Evolutionary conservation across 2,113 vertebrate genomes (phyloP).

Genomic region (Mus spicilegus): DNA sequence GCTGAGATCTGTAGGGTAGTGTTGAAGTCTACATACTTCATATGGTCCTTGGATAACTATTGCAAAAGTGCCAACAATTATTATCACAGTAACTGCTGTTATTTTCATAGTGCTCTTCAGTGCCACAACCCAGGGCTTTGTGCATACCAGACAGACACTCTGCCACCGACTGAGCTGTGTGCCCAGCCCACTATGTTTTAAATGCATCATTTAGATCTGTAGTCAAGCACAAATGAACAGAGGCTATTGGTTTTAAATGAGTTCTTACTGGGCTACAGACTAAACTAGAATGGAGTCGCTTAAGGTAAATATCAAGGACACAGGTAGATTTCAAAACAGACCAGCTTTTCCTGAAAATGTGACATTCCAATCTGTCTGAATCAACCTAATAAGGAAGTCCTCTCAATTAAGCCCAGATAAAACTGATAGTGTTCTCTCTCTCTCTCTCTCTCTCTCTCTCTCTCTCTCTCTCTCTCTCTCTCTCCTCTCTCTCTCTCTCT

Average conservation of each 20-base stretch:
- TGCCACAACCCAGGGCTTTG: not conserved
- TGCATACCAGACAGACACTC: not conserved
- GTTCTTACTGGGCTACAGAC: not conserved
- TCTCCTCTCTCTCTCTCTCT: not conserved
- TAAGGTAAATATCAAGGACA: not conserved
- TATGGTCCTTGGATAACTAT: not conserved
- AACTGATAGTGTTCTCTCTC: not conserved
- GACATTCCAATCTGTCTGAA: not conserved
- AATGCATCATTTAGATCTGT: not conserved
- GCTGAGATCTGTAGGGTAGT: not conserved
- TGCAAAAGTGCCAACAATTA: not conserved
- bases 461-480: no score
- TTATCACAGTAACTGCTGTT: not conserved
- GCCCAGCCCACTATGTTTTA: not conserved
- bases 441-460: not conserved
- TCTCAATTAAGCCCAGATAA: not conserved
- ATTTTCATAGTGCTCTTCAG: not conserved
- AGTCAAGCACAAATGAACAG: not conserved
- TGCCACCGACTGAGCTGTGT: not conserved
- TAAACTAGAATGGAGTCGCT: not conserved
- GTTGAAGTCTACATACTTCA: not conserved
- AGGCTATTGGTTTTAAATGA: not conserved
- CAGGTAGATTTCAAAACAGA: not conserved
- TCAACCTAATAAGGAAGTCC: not conserved
- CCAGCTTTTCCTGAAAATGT: not conserved